Evolutionary conservation across 2,113 vertebrate genomes (phyloP).

Genomic region (Alectura lathami): DNA sequence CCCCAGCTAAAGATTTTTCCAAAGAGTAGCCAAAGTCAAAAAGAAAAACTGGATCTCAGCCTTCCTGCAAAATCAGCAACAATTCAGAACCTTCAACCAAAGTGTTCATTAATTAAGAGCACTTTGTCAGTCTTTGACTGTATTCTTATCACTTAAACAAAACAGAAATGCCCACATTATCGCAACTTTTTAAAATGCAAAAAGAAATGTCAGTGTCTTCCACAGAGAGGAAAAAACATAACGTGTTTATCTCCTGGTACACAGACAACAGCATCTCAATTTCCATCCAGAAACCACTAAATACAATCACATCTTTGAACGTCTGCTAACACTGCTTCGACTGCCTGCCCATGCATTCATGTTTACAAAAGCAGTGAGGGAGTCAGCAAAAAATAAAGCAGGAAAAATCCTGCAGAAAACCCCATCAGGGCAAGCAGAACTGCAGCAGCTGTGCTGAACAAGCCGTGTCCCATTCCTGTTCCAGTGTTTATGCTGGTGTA

Average conservation of each 20-base stretch:
- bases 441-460: rapidly evolving
- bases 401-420: background rate
- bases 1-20: background rate
- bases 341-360: background rate
- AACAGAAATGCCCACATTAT: background rate
- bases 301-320: background rate
- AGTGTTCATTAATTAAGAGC: background rate
- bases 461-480: background rate
- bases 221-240: background rate
- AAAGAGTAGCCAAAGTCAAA: background rate
- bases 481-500: background rate
- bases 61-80: background rate
- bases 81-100: background rate
- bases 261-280: background rate
- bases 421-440: background rate
- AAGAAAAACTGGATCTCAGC: background rate
- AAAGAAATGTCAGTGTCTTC: background rate
- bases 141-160: background rate
- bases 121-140: background rate
- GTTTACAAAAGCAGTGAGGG: background rate
- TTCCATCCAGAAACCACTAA: background rate
- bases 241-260: background rate
- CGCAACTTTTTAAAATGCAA: background rate
- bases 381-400: background rate
- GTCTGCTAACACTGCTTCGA: background rate